phyloP scores from a whole-genome alignment of 1,140 invertebrate species.

The Drosophila obscura region DNA sequence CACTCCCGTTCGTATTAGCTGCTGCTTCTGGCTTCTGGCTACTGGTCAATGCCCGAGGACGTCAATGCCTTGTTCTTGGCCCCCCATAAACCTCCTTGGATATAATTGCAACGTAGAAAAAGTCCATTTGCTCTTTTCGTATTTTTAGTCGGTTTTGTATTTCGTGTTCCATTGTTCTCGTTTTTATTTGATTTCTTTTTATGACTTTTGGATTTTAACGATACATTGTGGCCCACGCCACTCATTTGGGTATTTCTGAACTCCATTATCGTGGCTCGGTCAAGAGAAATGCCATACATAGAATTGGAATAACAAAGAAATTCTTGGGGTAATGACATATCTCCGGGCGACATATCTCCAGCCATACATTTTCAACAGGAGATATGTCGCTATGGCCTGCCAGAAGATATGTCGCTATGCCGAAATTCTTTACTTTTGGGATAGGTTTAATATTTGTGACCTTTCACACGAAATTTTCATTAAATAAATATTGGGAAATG shows the following conservation, averaged over 20 bases:
- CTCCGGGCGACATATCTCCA: no score
- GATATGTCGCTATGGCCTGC: no score
- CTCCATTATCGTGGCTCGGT: slow-evolving; percentile 17
- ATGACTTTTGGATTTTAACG: slow-evolving; percentile 69
- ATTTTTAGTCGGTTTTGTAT: neutral
- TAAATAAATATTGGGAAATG: no score
- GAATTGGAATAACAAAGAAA: no score
- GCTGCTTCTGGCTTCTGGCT: neutral
- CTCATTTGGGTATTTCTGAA: slow-evolving; percentile 46
- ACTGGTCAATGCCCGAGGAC: slow-evolving; percentile 25
- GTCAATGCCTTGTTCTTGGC: slow-evolving; percentile 37
- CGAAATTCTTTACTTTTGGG: no score
- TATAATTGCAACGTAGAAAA: slow-evolving; percentile 52
- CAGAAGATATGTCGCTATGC: no score
- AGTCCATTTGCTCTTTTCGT: slow-evolving; percentile 18
- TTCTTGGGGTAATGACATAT: no score
- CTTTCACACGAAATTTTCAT: no score
- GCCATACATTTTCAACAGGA: no score
- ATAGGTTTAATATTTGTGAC: no score
- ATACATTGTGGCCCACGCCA: slow-evolving; percentile 19
- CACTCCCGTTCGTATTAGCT: neutral
- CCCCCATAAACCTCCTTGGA: slow-evolving; percentile 26
- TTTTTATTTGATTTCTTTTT: slow-evolving; percentile 63
- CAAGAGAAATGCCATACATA: neutral
- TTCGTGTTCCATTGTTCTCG: slow-evolving; percentile 3